Evolutionary conservation across 1,140 invertebrate species (phyloP), one percentile per base, ranked within the genome.

Genomic region (Pachyrhynchus sulphureomaculatus): DNA sequence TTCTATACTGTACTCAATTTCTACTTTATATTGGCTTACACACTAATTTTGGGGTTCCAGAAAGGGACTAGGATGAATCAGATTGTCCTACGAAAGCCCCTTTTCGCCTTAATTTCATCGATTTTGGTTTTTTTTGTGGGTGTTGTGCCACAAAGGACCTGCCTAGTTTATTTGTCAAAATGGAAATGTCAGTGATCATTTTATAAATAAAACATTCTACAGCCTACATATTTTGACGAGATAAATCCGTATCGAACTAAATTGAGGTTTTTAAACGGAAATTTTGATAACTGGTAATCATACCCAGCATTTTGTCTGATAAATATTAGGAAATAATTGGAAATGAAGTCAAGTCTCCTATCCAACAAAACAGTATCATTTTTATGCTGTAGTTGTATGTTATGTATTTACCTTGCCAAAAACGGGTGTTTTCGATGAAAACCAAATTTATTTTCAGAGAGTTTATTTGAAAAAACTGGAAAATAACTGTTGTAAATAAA

Each of bases 41-140:
- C 1, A 12, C 15, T 17, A 9, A 17, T 34, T 39, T 13, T 13
- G 33, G 48, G 48, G 29, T 15, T 9, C 29, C 29, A 4, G 5
- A 13, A 33, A 18, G 33, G 33, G 9, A 15, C 48, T 5, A 9
- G 0, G 13, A 33, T 12, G 9, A 4, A 4, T 39, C 6, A 18
- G 34, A 1, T 21, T 26, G 1, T 15, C 17, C 45, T 42, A 12
- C 17, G 18, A 20, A 24, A 47, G 21, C 36, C 34, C 24, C 26
- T 32, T 45, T 45, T 51, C 48, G 58, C 58, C 58, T 21, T 37
- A 39, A 52, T 61, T 61, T 52, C 48, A 61, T 61, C 32, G 58
- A 61, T 61, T 61, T 61, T 53, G 20, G 39, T 39, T 59, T 51
- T 57, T 61, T 59, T 61, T 61, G 58, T 61, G 58, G 58, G 58